Evolutionary conservation across 2,113 vertebrate genomes (phyloP).

Genomic region (Hucho hucho): DNA sequence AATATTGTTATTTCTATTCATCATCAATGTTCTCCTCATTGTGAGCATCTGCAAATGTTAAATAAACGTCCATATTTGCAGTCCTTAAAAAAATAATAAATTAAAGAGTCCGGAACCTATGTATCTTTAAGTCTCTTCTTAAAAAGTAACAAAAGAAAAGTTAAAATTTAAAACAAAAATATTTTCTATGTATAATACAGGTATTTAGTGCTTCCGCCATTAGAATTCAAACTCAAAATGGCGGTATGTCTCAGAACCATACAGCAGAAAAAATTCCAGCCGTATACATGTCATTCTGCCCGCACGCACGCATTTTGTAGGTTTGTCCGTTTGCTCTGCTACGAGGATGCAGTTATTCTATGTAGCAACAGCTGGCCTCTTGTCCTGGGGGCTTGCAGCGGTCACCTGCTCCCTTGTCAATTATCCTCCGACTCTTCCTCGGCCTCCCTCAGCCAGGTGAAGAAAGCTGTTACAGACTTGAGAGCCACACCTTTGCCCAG

Average conservation of each 20-base stretch:
- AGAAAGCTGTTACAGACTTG: conserved; percentile 94
- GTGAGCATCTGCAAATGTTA: conserved; percentile 97
- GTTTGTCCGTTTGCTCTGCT: conserved; percentile 64
- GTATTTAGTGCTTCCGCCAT: conserved; percentile 89
- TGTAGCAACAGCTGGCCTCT: conserved; percentile 80
- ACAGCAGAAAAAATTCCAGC: conserved; percentile 81
- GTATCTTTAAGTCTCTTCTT: conserved; percentile 86
- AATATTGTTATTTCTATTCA: conserved; percentile 77
- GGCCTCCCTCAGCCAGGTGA: conserved; percentile 96
- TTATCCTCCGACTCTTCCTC: conserved; percentile 99
- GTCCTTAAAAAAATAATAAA: conserved; percentile 99
- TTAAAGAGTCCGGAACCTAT: conserved; percentile 91
- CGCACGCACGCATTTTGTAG: conserved; percentile 69
- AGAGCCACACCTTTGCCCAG: conserved; percentile 92
- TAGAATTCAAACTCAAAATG: conserved; percentile 73
- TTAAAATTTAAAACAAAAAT: conserved; percentile 94
- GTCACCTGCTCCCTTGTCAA: conserved; percentile 75
- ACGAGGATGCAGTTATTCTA: conserved; percentile 67
- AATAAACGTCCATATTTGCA: conserved; percentile 95
- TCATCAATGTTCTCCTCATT: conserved; percentile 71
- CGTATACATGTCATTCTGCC: conserved; percentile 73
- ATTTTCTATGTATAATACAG: conserved; percentile 98
- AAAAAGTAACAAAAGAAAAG: conserved; percentile 88
- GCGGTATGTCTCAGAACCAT: conserved; percentile 73
- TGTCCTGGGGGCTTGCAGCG: conserved; percentile 83